Base-by-base conservation (phyloP, 2,113 vertebrate genomes). In the Cyphomyrus plagiostoma region DNA sequence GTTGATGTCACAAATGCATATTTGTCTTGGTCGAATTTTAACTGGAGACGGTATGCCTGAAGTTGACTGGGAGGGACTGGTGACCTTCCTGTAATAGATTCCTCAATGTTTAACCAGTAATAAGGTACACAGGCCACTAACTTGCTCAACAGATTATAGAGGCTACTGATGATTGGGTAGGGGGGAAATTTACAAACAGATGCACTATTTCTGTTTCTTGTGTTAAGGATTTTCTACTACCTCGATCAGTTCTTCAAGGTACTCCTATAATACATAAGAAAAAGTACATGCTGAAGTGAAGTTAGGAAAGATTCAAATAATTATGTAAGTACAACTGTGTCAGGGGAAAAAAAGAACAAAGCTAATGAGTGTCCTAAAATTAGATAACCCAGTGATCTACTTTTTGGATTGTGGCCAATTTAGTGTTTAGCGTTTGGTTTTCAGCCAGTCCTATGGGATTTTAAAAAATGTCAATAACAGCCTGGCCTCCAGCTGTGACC, bases 401-500 rank as follows among this genome's bases (percentile, higher is more conserved):
- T 62, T 83, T 48, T 83, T 83, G 45, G 80, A 83, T 46, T 83
- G 21, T 83, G 21, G 3, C 17, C 19, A 39, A 45, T 83, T 17
- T 83, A 3, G 39, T 23, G 82, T 84, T 84, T 48, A 49, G 46
- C 19, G 8, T 17, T 49, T 74, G 42, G 13, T 48, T 45, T 46
- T 88, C 6, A 8, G 35, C 11, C 80, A 26, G 66, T 88, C 46
- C 66, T 74, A 62, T 66, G 52, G 87, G 45, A 46, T 89, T 89
- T 17, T 56, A 26, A 23, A 39, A 49, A 49, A 19, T 6, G 48
- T 26, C 52, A 35, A 39, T 19, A 35, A 26, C 45, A 74, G 39
- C 35, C 7, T 13, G 46, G 80, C 39, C 42, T 83, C 66, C 74
- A 84, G 77, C 88, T 53, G 88, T 82, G 70, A 83, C 52, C 88